Conservation (phyloP, 2,888 invertebrate genomes). For the Auanema sp. region DNA sequence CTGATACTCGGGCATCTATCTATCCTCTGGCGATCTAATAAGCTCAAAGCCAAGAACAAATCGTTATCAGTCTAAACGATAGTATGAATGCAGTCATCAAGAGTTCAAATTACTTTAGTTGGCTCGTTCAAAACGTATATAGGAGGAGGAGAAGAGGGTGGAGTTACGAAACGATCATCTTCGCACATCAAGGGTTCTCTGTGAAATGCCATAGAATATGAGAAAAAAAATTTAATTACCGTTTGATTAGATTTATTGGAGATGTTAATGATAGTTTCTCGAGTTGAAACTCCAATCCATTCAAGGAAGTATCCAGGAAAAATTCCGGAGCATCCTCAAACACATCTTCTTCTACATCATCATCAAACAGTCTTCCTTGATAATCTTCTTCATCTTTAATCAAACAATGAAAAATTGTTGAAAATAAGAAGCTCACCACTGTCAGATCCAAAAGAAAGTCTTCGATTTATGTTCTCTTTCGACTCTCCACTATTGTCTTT, state of each 20-base stretch:
- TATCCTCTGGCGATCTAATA: not conserved
- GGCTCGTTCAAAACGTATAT: conserved; percentile 28
- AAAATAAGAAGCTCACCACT: not conserved
- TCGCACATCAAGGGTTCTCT: conserved; percentile 15
- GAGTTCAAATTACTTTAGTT: conserved; percentile 23
- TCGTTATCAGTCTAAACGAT: conserved; percentile 19
- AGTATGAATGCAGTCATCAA: not conserved
- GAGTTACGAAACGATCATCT: conserved; percentile 23
- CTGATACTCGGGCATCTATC: conserved; percentile 5
- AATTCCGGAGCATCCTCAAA: conserved; percentile 24
- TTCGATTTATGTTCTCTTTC: not conserved
- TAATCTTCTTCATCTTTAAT: not conserved
- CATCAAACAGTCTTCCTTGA: conserved; percentile 3
- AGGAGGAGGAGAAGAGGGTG: conserved; percentile 31
- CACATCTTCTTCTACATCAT: conserved; percentile 20
- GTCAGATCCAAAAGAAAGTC: too few relatives aligned
- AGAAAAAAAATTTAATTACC: conserved; percentile 2
- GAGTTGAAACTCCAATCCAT: conserved; percentile 22
- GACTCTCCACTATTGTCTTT: not conserved
- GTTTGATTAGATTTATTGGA: conserved; percentile 9
- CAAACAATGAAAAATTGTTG: not conserved
- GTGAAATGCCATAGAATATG: not conserved
- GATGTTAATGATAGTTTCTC: conserved; percentile 23
- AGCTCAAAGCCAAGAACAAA: conserved; percentile 11
- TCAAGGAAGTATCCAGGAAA: conserved; percentile 22